These are phyloP conservation scores for Paramisgurnus dabryanus DNA, from an alignment of 2,113 vertebrate species.

Conservation along the genomic window DNA sequence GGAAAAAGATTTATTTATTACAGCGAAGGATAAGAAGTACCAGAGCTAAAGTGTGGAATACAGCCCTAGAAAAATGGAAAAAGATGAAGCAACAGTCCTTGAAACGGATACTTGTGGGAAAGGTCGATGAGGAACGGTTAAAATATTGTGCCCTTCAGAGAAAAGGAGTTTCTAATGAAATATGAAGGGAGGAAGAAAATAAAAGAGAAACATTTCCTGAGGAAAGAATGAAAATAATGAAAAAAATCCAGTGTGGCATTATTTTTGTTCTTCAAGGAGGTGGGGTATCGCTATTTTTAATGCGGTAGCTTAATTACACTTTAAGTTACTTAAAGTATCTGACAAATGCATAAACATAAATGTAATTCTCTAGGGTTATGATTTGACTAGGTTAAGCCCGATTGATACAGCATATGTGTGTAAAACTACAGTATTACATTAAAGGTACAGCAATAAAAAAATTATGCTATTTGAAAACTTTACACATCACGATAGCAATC, in stretches of 20 bases:
- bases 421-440: too few species aligned
- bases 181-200: background rate
- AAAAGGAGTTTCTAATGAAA: conserved; percentile 13
- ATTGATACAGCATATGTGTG: too few species aligned
- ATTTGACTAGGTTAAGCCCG: too few species aligned
- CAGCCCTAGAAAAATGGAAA: conserved; percentile 12
- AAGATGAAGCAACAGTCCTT: conserved; percentile 13
- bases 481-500: too few species aligned
- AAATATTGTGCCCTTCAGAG: conserved; percentile 38
- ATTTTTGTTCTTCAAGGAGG: conserved; percentile 9
- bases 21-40: background rate
- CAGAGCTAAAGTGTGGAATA: conserved; percentile 18
- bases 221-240: conserved; percentile 26
- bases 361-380: too few species aligned
- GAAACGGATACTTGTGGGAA: conserved; percentile 14
- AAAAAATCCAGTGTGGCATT: background rate
- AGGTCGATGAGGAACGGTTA: conserved; percentile 19
- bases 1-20: conserved; percentile 35
- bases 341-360: too few species aligned
- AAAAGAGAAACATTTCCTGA: conserved; percentile 9
- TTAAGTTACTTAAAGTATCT: too few species aligned
- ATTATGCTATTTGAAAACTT: too few species aligned
- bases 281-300: background rate
- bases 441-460: too few species aligned
- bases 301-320: background rate